Conservation (phyloP, 2,888 invertebrate species). For the Tiphia femorata region DNA sequence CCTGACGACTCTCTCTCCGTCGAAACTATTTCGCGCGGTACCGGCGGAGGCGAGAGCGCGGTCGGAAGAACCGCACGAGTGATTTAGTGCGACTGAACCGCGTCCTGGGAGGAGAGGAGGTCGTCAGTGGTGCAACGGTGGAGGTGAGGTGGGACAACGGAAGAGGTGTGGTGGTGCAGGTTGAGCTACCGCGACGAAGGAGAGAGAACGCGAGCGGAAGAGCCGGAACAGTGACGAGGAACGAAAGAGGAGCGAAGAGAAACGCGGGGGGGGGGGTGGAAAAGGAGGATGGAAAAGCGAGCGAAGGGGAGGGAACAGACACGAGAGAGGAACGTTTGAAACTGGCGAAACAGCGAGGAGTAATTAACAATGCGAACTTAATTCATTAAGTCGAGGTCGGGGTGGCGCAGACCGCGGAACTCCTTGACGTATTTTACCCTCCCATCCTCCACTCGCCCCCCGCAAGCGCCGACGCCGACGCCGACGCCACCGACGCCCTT, state of each 20-base stretch:
- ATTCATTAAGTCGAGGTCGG: slow-evolving; percentile 57
- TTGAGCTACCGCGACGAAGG: no score
- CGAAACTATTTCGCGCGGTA: background rate
- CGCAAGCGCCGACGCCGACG: no score
- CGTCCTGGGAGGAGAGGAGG: background rate
- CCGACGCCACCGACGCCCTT: no score
- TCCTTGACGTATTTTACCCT: slow-evolving; percentile 45
- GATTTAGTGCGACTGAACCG: slow-evolving; percentile 18
- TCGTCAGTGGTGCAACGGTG: background rate
- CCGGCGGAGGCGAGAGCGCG: background rate
- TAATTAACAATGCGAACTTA: slow-evolving; percentile 61
- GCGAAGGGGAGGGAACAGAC: no score
- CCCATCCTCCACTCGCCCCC: slow-evolving; percentile 16
- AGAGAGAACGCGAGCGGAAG: background rate
- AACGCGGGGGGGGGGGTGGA: background rate
- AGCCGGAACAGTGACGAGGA: slow-evolving; percentile 13
- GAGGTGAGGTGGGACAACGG: no score
- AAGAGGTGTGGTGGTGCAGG: no score
- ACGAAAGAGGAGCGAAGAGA: background rate
- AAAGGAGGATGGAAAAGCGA: background rate
- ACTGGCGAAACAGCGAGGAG: slow-evolving; percentile 43
- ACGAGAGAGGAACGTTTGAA: slow-evolving; percentile 38
- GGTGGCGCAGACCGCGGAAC: slow-evolving; percentile 43
- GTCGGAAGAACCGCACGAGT: slow-evolving; percentile 12
- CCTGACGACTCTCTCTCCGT: slow-evolving; percentile 4